These are phyloP conservation scores for Aelia acuminata DNA, from an alignment of 2,888 invertebrate species.

Conservation along the genomic window DNA sequence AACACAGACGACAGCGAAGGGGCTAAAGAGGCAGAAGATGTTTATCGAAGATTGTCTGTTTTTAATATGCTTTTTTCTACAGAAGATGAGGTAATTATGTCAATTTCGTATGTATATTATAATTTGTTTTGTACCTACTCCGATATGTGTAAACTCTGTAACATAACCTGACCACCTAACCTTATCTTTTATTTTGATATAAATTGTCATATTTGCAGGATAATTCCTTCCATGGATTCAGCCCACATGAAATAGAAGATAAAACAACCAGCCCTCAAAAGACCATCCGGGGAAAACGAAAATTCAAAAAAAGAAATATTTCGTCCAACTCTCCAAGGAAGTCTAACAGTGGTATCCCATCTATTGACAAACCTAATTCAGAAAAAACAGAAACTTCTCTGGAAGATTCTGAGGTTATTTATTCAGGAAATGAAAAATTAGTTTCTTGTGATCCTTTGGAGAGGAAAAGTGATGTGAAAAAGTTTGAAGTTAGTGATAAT, in stretches of 20 bases:
- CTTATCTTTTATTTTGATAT: slow-evolving; percentile 53
- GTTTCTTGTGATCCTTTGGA: neutral
- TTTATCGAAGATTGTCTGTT: slow-evolving; percentile 70
- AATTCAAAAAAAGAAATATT: slow-evolving; percentile 64
- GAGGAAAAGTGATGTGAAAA: slow-evolving; percentile 52
- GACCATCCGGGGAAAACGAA: slow-evolving; percentile 60
- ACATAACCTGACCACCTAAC: slow-evolving; percentile 58
- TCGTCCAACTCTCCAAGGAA: neutral
- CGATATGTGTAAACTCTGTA: slow-evolving; percentile 17
- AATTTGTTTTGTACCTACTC: neutral
- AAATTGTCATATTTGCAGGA: slow-evolving; percentile 67
- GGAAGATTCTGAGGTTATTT: neutral
- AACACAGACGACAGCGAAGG: slow-evolving; percentile 72
- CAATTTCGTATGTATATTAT: neutral
- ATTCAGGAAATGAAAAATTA: neutral
- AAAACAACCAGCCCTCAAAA: slow-evolving; percentile 60
- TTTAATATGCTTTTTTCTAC: slow-evolving; percentile 70
- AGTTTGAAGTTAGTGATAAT: neutral
- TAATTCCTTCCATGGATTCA: slow-evolving; percentile 70
- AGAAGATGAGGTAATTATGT: slow-evolving; percentile 68
- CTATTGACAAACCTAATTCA: neutral
- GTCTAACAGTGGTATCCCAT: neutral
- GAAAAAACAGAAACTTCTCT: neutral
- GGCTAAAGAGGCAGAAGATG: slow-evolving; percentile 71
- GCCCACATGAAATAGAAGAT: slow-evolving; percentile 65